phyloP scores from a whole-genome alignment of 2,797 vertebrate species.

The Hyperoplus immaculatus region DNA sequence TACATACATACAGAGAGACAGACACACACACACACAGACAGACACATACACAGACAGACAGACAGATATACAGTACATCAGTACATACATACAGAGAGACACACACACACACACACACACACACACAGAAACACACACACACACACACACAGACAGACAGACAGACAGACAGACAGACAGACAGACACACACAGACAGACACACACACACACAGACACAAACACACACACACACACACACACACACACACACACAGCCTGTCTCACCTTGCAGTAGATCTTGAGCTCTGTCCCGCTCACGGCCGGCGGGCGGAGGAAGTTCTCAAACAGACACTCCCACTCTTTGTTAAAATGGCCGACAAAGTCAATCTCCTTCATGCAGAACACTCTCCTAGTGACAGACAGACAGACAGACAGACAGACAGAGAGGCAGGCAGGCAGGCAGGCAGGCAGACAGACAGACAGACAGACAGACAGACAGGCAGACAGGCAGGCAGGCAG shows the following conservation, averaged over 20 bases:
- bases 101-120: no score
- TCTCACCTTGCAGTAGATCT: constrained; percentile 88
- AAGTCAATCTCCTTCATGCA: constrained; percentile 94
- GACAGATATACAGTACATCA: no score
- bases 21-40: no score
- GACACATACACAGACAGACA: no score
- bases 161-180: neutral
- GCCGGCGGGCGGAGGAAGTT: constrained; percentile 83
- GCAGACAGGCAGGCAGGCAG: neutral
- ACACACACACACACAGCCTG: constrained; percentile 2
- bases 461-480: neutral
- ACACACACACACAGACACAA: constrained; percentile 1
- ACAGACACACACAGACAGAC: neutral
- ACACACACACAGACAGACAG: neutral
- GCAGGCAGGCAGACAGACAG: no score
- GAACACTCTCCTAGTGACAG: constrained; percentile 89
- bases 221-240: neutral
- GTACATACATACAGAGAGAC: neutral
- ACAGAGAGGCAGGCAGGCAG: neutral
- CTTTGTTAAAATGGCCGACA: constrained; percentile 90
- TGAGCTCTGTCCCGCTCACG: constrained; percentile 84
- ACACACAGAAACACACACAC: neutral
- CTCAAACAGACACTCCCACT: constrained; percentile 93
- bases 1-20: no score
- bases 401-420: neutral